phyloP scores from a whole-genome alignment of 2,888 invertebrate species.

The Drosophila paucipuncta region DNA sequence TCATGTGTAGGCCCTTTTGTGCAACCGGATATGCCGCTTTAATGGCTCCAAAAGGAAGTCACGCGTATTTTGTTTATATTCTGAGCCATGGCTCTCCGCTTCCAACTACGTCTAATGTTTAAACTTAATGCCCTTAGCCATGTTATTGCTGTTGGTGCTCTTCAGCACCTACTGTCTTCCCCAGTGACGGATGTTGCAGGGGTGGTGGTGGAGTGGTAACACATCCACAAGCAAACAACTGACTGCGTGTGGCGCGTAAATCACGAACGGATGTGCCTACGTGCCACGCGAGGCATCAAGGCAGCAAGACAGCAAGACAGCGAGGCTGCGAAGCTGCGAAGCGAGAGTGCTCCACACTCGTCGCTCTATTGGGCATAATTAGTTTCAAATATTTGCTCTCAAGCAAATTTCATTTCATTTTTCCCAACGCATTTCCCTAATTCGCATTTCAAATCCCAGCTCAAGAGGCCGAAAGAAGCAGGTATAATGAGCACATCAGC shows the following conservation, averaged over 20 bases:
- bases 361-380: slow-evolving; percentile 79
- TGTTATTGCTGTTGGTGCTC: slow-evolving; percentile 21
- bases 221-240: slow-evolving; percentile 19
- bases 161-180: slow-evolving; percentile 12
- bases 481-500: slow-evolving; percentile 48
- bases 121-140: slow-evolving; percentile 61
- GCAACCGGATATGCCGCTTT: slow-evolving; percentile 79
- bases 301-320: background rate
- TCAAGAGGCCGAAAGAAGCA: slow-evolving; percentile 9
- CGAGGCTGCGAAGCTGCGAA: slow-evolving; percentile 14
- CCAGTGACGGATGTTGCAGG: slow-evolving; percentile 40
- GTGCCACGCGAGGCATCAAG: slow-evolving; percentile 38
- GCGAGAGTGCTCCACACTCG: slow-evolving; percentile 41
- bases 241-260: slow-evolving; percentile 47
- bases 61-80: slow-evolving; percentile 82
- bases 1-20: slow-evolving; percentile 49
- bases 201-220: background rate
- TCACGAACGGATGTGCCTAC: slow-evolving; percentile 71
- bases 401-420: slow-evolving; percentile 66
- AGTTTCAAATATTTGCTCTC: slow-evolving; percentile 76
- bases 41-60: slow-evolving; percentile 80
- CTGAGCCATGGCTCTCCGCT: slow-evolving; percentile 35
- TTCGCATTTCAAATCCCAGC: slow-evolving; percentile 47
- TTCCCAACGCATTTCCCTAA: slow-evolving; percentile 62
- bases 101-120: slow-evolving; percentile 62